Evolutionary conservation across 2,888 invertebrate genomes (phyloP), one percentile per base, ranked within the genome.

Genomic region (Megamerina dolium): DNA sequence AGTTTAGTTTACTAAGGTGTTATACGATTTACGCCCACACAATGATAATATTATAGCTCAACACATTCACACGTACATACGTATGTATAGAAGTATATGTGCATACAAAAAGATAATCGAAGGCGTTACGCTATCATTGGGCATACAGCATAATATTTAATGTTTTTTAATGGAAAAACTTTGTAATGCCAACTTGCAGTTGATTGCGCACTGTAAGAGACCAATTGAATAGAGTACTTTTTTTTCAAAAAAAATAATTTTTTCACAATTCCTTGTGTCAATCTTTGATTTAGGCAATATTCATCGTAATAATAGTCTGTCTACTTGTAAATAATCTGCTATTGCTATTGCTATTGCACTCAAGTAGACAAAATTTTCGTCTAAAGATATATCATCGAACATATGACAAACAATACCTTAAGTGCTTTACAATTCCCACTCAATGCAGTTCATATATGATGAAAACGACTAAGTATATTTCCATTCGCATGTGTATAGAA

Each of bases 131-230:
- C n/a, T 23, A 23, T 6, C 23, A 8, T 8, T 14, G 14, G 30
- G 19, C 12, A 21, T n/a, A 36, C 30, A 37, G 42, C 42, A 51
- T 44, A 52, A 49, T 50, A 52, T 52, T 53, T 52, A 55, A 48
- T 46, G 49, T 49, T 52, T 50, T n/a, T 54, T 51, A 54, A 52
- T 54, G 54, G 52, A 52, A 54, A 54, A 54, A 54, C 49, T 54
- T 54, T 54, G 54, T 52, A 32, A 32, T 26, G 27, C 5, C n/a
- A n/a, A n/a, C n/a, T n/a, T n/a, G n/a, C n/a, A n/a, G 26, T 13
- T n/a, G 12, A 27, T n/a, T 27, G n/a, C n/a, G n/a, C n/a, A n/a
- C n/a, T n/a, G 10, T 9, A 9, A 23, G 27, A 5, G 13, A 27
- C 5, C 27, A 27, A 27, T 27, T 27, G 27, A 27, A 27, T 27